phyloP scores from a whole-genome alignment of 2,797 vertebrate species.

The Lepus oiostolus region DNA sequence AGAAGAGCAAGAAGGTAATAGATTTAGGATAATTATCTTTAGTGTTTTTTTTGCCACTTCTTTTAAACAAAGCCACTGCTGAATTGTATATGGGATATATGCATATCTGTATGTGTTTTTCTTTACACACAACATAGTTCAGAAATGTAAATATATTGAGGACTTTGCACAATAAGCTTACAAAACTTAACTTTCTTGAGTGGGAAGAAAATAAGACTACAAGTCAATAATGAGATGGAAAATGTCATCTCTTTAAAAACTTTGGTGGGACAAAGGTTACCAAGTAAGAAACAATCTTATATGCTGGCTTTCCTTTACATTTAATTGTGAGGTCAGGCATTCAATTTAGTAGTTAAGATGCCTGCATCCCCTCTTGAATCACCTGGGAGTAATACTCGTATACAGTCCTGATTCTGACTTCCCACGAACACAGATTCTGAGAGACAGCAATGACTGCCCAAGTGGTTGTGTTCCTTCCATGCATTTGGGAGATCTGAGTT shows the following conservation, averaged over 20 bases:
- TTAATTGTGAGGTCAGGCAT: too few species aligned
- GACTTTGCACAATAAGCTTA: background rate
- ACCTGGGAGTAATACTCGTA: too few species aligned
- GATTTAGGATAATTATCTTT: background rate
- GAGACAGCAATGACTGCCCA: too few species aligned
- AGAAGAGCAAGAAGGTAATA: background rate
- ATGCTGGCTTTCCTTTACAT: background rate
- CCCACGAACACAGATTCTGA: too few species aligned
- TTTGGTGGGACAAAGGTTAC: background rate
- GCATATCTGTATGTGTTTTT: background rate
- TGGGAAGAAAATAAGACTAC: background rate
- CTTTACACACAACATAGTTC: background rate
- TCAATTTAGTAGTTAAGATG: too few species aligned
- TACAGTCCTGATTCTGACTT: too few species aligned
- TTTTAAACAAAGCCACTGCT: background rate
- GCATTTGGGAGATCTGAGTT: too few species aligned
- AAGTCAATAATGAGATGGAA: background rate
- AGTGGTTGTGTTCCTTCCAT: too few species aligned
- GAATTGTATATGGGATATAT: background rate
- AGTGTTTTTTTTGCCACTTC: background rate
- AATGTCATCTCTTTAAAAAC: background rate
- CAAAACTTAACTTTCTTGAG: background rate
- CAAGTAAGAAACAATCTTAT: background rate
- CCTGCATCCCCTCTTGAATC: too few species aligned
- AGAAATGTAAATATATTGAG: background rate